Base-by-base conservation (phyloP, 2,113 vertebrate species). In the Bos indicus region DNA sequence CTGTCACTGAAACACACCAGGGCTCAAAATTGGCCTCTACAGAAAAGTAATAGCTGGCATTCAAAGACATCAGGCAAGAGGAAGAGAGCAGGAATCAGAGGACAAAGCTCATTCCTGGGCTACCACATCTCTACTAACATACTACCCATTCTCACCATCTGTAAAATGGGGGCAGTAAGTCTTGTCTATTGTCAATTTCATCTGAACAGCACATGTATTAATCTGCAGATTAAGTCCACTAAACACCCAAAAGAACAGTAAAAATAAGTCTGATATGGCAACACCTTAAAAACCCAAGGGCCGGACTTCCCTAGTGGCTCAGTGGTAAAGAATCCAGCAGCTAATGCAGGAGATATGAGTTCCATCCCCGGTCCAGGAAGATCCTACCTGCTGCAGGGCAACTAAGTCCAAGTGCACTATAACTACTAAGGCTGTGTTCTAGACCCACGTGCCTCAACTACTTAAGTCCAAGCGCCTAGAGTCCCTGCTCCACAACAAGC, bases 151-250 rank as follows among this genome's bases (percentile, higher is more conserved):
- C 52, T 71, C 43, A 90, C 46, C 43, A 85, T 8, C 54, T 80
- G 51, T 57, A 95, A 96, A 98, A 93, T 83, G 30, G 40, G 21
- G 12, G 19, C 51, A 85, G 2, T n/a, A 86, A 62, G 30, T 78
- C 83, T 95, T 92, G 48, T 77, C 51, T n/a, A 51, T 85, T 83
- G 89, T 46, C 59, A 89, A 26, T 92, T 92, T 92, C 48, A 97
- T 94, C 83, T 87, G 71, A 90, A 95, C 19, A 86, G 11, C 78
- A 92, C 12, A 46, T 43, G 21, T 40, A 74, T 74, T 74, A 74
- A 43, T 77, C 71, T 77, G 67, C 71, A 26, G 13, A 56, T 92
- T 91, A 83, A 97, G 96, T 46, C 91, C 90, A 95, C 36, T 74
- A 74, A 92, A 56, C 15, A 91, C 57, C 5, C 60, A 40, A 56